Conservation (phyloP, 2,888 invertebrate species). For the Ariolimax columbianus region DNA sequence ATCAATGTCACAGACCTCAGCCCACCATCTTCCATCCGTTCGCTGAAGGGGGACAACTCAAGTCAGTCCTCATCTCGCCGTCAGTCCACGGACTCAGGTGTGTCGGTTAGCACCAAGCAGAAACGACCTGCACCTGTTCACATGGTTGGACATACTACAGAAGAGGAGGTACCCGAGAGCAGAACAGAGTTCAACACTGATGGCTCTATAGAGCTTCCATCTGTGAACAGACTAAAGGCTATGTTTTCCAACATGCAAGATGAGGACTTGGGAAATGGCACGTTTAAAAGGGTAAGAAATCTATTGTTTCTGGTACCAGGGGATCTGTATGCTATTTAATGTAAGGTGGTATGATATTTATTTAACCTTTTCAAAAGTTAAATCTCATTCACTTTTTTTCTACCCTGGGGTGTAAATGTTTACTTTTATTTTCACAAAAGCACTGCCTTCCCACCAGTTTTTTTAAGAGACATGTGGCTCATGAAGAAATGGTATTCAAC, state of each 20-base stretch:
- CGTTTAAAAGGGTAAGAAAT: slow-evolving; percentile 35
- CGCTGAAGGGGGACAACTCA: slow-evolving; percentile 50
- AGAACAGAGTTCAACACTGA: slow-evolving; percentile 70
- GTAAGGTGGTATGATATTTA: no score
- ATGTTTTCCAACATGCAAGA: slow-evolving; percentile 61
- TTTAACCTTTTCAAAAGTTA: no score
- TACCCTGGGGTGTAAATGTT: no score
- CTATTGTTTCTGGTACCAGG: neutral
- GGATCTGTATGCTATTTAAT: no score
- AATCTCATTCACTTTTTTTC: no score
- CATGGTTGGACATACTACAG: slow-evolving; percentile 63
- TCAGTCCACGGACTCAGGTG: slow-evolving; percentile 62
- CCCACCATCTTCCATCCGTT: neutral
- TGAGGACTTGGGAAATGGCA: slow-evolving; percentile 32
- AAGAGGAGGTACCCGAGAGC: slow-evolving; percentile 71
- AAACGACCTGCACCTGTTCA: slow-evolving; percentile 56
- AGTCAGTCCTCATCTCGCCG: slow-evolving; percentile 57
- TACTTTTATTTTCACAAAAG: no score
- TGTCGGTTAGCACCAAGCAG: slow-evolving; percentile 52
- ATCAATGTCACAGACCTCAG: slow-evolving; percentile 15
- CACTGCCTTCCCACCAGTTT: no score
- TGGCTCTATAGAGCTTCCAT: slow-evolving; percentile 66
- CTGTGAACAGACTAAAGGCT: slow-evolving; percentile 71
- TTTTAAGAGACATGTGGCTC: no score
- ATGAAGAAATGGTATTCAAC: no score